Evolutionary conservation across 2,113 vertebrate species (phyloP).

Genomic region (Potamarius usumacintae): DNA sequence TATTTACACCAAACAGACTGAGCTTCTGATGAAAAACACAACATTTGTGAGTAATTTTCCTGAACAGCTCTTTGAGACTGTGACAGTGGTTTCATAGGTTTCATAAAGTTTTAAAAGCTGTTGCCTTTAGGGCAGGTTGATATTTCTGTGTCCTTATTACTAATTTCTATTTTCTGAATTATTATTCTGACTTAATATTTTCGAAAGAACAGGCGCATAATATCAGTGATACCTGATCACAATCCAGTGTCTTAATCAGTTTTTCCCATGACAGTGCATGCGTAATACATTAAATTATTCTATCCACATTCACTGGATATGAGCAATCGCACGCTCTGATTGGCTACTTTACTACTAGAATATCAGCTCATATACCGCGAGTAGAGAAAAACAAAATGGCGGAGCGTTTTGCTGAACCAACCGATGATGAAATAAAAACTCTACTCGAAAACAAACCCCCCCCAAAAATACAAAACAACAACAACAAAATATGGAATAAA

Average conservation of each 20-base stretch:
- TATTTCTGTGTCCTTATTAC: not conserved
- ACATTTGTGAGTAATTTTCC: constrained; percentile 68
- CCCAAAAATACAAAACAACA: too few relatives aligned
- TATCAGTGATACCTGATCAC: not conserved
- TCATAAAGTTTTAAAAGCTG: not conserved
- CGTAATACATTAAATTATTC: not conserved
- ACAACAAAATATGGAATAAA: too few relatives aligned
- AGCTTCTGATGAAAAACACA: constrained; percentile 71
- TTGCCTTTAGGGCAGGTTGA: not conserved
- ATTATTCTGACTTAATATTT: not conserved
- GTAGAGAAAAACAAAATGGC: too few relatives aligned
- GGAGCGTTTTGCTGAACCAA: too few relatives aligned
- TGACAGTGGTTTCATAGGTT: not conserved
- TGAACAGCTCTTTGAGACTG: not conserved
- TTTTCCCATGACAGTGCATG: not conserved
- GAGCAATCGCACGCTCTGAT: too few relatives aligned
- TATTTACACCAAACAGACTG: constrained; percentile 60
- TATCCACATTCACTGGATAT: too few relatives aligned
- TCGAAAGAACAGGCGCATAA: not conserved
- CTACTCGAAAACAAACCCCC: too few relatives aligned
- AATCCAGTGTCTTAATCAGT: not conserved
- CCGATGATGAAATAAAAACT: too few relatives aligned
- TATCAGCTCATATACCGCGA: too few relatives aligned
- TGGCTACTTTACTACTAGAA: too few relatives aligned
- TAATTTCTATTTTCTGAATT: not conserved